Conservation (phyloP, 2,797 vertebrate genomes). For the Siniperca undulata region DNA sequence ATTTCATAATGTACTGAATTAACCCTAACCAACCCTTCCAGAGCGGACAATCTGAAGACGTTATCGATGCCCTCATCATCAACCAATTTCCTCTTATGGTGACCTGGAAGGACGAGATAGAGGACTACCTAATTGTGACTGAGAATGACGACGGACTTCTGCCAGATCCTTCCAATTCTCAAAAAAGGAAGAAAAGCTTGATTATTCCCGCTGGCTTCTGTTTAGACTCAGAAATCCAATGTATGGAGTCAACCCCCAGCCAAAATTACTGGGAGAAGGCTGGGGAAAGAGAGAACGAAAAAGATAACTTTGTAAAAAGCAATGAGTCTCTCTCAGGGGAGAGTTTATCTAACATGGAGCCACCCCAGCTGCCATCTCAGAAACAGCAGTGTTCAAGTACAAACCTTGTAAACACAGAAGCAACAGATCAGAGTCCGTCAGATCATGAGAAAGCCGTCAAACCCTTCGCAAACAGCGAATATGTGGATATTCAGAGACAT, state of each 20-base stretch:
- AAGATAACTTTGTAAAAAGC: background rate
- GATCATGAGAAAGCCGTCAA: conserved; percentile 43
- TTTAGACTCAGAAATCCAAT: conserved; percentile 74
- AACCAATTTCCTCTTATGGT: conserved; percentile 86
- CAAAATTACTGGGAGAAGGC: conserved; percentile 12
- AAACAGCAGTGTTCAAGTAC: background rate
- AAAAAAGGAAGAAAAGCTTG: conserved; percentile 83
- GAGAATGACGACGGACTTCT: conserved; percentile 82
- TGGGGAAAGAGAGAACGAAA: background rate
- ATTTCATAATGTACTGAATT: conserved; percentile 25
- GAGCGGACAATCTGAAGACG: conserved; percentile 88
- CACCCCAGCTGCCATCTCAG: conserved; percentile 33
- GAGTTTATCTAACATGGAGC: conserved; percentile 67
- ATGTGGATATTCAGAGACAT: conserved; percentile 88
- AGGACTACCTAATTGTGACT: conserved; percentile 90
- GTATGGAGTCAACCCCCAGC: conserved; percentile 46
- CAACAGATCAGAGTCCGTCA: background rate
- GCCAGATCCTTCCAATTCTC: conserved; percentile 50
- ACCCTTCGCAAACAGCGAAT: conserved; percentile 75
- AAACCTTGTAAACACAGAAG: background rate
- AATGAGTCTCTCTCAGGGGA: conserved; percentile 32
- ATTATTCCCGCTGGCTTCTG: conserved; percentile 79
- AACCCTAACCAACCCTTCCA: conserved; percentile 63
- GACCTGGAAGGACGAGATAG: conserved; percentile 85
- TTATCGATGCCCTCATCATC: conserved; percentile 83